Percentiles rank a stretch among this genome's conserved stretches.
These are phyloP conservation scores for Leptopterna dolabrata DNA, from an alignment of 2,888 invertebrate genomes.

Conservation along the genomic window DNA sequence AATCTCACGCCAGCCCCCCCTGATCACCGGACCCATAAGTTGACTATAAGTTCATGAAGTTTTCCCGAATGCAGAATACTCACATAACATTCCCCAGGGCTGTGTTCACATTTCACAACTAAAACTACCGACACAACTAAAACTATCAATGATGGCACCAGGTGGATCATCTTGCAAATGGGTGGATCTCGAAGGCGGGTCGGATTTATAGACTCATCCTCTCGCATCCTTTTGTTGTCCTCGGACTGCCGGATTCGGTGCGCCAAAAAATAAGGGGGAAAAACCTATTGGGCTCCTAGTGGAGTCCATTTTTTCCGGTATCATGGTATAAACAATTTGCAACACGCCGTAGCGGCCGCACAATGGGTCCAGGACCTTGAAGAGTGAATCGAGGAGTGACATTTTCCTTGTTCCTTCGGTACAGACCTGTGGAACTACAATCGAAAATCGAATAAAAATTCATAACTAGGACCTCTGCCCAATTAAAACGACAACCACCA, in stretches of 20 bases:
- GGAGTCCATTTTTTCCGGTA: conserved; percentile 9
- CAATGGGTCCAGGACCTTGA: conserved; percentile 31
- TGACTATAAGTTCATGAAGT: not conserved
- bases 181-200: not conserved
- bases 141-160: conserved; percentile 16
- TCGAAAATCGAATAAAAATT: not conserved
- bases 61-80: not conserved
- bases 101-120: not conserved
- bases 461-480: no score
- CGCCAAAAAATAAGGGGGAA: not conserved
- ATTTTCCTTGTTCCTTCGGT: conserved; percentile 25
- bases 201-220: conserved; percentile 28
- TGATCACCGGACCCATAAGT: not conserved
- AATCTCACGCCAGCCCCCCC: no score
- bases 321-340: conserved; percentile 47
- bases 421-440: not conserved
- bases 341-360: not conserved
- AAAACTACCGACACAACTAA: not conserved
- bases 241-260: not conserved
- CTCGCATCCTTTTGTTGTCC: conserved; percentile 17
- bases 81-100: conserved; percentile 9
- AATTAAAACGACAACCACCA: no score
- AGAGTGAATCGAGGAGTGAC: not conserved
- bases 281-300: not conserved
- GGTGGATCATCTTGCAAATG: conserved; percentile 26